Evolutionary conservation across 2,113 vertebrate genomes (phyloP).

Genomic region (Gracilinanus agilis): DNA sequence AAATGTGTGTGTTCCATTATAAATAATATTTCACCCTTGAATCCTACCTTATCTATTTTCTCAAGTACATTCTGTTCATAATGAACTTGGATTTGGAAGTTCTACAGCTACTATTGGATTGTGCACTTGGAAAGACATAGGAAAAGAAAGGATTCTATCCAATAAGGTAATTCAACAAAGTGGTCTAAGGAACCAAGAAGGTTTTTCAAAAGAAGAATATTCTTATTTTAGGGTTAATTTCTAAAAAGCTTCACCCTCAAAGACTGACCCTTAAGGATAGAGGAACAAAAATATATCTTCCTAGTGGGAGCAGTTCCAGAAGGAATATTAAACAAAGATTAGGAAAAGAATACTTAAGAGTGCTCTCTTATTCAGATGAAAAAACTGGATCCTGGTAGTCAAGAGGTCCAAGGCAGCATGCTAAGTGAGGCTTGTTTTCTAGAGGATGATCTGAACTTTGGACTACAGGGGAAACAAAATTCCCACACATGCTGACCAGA

Average conservation of each 20-base stretch:
- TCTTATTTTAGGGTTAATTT: neutral
- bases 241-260: neutral
- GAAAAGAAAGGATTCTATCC: neutral
- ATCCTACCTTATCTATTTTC: neutral
- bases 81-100: neutral
- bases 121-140: neutral
- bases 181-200: slow-evolving; percentile 3
- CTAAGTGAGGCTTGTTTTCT: neutral
- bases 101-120: neutral
- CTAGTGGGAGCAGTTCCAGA: neutral
- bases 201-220: neutral
- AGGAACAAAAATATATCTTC: slow-evolving; percentile 11
- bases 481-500: neutral
- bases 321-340: neutral
- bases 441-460: slow-evolving; percentile 30
- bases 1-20: neutral
- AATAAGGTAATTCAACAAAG: slow-evolving; percentile 11
- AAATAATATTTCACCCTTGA: neutral
- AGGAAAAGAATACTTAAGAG: neutral
- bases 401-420: slow-evolving; percentile 16
- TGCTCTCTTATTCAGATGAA: neutral
- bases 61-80: neutral
- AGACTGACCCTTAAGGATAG: neutral
- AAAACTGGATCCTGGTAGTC: neutral
- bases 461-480: neutral